These are phyloP conservation scores for Cheilosia grossa DNA, from an alignment of 2,888 invertebrate genomes.

Conservation along the genomic window DNA sequence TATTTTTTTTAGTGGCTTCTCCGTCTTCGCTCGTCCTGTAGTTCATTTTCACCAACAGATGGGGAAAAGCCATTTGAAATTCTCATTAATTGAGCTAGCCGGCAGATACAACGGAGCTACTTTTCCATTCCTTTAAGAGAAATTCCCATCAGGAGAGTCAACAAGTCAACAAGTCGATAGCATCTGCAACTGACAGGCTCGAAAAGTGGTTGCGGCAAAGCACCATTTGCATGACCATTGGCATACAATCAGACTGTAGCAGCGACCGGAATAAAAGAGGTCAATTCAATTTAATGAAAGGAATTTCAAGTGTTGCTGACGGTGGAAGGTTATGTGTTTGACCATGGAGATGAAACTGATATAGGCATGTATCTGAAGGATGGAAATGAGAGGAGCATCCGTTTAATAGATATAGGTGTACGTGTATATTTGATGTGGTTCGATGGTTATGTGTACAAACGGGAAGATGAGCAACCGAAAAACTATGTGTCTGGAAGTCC, in stretches of 20 bases:
- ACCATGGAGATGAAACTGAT: background rate
- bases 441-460: background rate
- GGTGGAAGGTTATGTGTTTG: background rate
- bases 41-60: conserved; percentile 5
- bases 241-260: conserved; percentile 1
- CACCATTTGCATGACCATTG: conserved; percentile 12
- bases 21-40: background rate
- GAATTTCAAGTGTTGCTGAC: conserved; percentile 5
- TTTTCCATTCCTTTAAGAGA: background rate
- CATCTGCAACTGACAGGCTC: background rate
- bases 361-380: background rate
- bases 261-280: background rate
- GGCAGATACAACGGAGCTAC: background rate
- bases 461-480: background rate
- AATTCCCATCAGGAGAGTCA: conserved; percentile 4
- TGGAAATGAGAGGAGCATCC: background rate
- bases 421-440: background rate
- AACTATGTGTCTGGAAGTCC: background rate
- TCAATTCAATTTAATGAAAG: conserved; percentile 30
- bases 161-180: conserved; percentile 15
- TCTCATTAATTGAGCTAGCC: conserved; percentile 25
- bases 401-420: background rate
- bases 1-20: background rate
- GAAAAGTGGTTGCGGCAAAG: background rate
- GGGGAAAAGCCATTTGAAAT: conserved; percentile 9